Base-by-base conservation (phyloP, 2,888 invertebrate genomes). In the Buathra laborator region DNA sequence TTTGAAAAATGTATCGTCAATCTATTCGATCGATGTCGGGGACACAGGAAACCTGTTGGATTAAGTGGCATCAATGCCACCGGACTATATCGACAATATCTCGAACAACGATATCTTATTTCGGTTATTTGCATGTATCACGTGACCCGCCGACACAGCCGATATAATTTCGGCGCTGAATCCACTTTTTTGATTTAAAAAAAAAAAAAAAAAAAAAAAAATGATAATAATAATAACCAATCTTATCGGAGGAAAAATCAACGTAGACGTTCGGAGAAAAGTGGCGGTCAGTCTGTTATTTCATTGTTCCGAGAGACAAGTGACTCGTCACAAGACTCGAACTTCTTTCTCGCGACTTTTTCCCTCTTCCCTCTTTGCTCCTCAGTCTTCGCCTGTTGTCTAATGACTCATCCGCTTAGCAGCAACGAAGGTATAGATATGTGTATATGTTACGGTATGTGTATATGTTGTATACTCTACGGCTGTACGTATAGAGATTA, bases 321-420 rank as follows among this genome's bases (percentile, higher is more conserved):
- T 70, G 46, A 70, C 78, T 32, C 29, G 68, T 77, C 67, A 32
- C 77, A 29, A 67, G 56, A 56, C 44, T 46, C 29, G 29, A 78
- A 59, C 14, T 32, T 78, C 70, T 68, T 56, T 46, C 24, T 12
- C 24, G 24, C 9, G 1, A 48, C 9, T 79, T 37, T 56, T 66
- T 75, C 80, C 66, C 72, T 76, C 66, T 64, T 59, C 62, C 72
- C 81, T 76, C 76, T 51, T 66, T 51, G 62, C 64, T 77, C 79
- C 59, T 70, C 81, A 71, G 80, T 62, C 56, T 59, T 19, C 81
- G 59, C n/a, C 71, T 44, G 82, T 84, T 78, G 79, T 62, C 86
- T 79, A 75, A 82, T 80, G 85, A 85, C 76, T 85, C 85, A 85
- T 80, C 83, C 79, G 85, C 79, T 83, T 68, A 80, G 78, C 79